Percentiles rank a stretch among this genome's conserved stretches.
phyloP scores from a whole-genome alignment of 2,113 vertebrate species.

The Cygnus buccinator region DNA sequence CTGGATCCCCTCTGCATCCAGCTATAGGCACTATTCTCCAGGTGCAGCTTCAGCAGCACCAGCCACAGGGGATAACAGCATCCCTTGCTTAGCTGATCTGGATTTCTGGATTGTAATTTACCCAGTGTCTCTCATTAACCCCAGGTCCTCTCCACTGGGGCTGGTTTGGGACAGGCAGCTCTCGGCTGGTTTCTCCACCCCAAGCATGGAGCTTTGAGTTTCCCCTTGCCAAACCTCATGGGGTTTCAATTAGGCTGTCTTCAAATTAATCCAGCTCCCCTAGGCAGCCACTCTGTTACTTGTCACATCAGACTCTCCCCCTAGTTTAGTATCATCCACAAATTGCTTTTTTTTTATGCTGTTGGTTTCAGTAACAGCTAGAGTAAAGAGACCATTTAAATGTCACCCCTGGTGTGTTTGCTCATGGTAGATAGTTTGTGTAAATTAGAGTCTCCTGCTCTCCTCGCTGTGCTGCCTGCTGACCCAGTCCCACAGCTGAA shows the following conservation, averaged over 20 bases:
- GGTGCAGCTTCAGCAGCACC: not conserved
- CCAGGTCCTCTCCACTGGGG: not conserved
- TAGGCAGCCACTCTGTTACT: not conserved
- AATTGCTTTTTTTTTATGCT: conserved; percentile 15
- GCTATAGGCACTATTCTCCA: not conserved
- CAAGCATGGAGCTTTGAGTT: not conserved
- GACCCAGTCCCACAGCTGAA: conserved; percentile 15
- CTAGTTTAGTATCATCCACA: not conserved
- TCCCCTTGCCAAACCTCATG: not conserved
- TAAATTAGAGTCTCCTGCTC: conserved; percentile 18
- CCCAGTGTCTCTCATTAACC: not conserved
- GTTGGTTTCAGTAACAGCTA: not conserved
- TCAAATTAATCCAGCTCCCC: not conserved
- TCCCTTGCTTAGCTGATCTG: not conserved
- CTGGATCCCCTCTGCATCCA: not conserved
- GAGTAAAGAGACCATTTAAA: conserved; percentile 32
- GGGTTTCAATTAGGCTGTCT: not conserved
- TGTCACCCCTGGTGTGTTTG: conserved; percentile 6
- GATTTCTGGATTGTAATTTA: accelerated
- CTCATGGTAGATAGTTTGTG: not conserved
- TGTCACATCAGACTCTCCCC: not conserved
- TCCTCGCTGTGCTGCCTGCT: not conserved
- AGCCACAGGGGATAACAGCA: not conserved
- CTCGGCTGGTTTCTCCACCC: not conserved
- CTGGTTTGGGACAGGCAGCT: accelerated